A percentile compares a stretch with the other conserved stretches of the same genome.
Evolutionary conservation across 2,113 vertebrate genomes (phyloP).

Genomic region (Chaenogobius annularis): DNA sequence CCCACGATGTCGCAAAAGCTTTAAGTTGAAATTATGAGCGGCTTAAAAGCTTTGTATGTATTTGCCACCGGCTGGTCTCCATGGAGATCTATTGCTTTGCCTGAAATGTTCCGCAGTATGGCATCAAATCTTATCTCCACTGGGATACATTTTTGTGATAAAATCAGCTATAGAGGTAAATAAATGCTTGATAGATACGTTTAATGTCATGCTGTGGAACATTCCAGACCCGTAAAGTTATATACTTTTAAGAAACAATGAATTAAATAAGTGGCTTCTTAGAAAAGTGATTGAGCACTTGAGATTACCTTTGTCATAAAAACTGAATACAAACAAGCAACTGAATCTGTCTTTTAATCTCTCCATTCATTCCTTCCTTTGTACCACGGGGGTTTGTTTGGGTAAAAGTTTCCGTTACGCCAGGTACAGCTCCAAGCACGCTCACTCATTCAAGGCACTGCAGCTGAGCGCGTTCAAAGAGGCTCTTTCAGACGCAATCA

Average conservation of each 20-base stretch:
- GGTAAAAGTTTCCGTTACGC: conserved; percentile 38
- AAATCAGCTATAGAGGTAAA: no score
- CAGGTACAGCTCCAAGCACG: conserved; percentile 29
- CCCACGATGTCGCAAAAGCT: no score
- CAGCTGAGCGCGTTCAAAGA: conserved; percentile 73
- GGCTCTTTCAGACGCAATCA: conserved; percentile 72
- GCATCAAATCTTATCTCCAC: no score
- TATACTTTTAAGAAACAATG: not conserved
- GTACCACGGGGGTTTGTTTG: conserved; percentile 30
- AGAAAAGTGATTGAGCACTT: not conserved
- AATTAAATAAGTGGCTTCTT: not conserved
- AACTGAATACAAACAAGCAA: conserved; percentile 45
- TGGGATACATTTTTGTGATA: no score
- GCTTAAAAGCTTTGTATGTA: no score
- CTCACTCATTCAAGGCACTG: conserved; percentile 36
- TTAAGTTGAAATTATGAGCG: no score
- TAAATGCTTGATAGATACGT: no score
- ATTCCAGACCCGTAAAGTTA: not conserved
- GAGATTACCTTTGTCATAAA: not conserved
- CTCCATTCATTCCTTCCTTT: conserved; percentile 15
- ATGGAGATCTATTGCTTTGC: no score
- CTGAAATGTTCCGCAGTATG: no score
- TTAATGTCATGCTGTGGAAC: no score
- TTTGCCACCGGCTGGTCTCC: no score
- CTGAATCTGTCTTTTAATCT: conserved; percentile 38